A percentile compares a stretch with the other conserved stretches of the same genome.
phyloP scores from a whole-genome alignment of 2,797 vertebrate genomes.

The Tokudaia muenninki region DNA sequence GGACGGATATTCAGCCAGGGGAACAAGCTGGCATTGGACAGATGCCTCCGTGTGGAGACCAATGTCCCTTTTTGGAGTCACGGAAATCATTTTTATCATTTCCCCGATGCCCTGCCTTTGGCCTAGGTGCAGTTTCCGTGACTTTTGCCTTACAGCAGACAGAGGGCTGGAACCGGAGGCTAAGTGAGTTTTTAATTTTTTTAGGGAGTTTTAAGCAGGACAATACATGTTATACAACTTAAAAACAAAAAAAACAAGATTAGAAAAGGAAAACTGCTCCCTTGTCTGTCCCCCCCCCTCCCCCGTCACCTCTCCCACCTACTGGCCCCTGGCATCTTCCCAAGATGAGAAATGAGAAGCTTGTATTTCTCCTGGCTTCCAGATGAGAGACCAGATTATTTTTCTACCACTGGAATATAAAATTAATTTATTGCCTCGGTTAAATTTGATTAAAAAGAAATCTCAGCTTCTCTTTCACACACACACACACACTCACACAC shows the following conservation, averaged over 20 bases:
- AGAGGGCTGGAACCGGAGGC: neutral
- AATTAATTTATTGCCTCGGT: constrained; percentile 62
- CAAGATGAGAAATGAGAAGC: constrained; percentile 47
- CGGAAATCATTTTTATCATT: neutral
- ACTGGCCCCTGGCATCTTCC: neutral
- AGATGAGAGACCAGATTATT: constrained; percentile 33
- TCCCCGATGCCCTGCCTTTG: neutral
- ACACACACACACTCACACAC: neutral
- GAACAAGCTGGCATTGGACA: neutral
- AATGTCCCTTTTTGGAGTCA: neutral
- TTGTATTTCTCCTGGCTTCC: constrained; percentile 35
- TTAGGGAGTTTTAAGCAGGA: neutral
- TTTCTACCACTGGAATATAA: constrained; percentile 25
- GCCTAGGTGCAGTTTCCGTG: constrained; percentile 40
- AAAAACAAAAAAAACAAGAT: neutral
- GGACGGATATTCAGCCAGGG: neutral
- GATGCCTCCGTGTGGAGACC: neutral
- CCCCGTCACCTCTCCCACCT: neutral
- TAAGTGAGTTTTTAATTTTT: neutral
- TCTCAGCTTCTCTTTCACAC: neutral
- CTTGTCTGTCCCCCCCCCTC: neutral
- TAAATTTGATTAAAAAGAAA: constrained; percentile 35
- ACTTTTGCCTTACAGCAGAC: neutral
- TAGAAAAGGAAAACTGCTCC: neutral
- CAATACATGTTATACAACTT: neutral